phyloP scores from a whole-genome alignment of 2,113 vertebrate species.

The Mandrillus leucophaeus region DNA sequence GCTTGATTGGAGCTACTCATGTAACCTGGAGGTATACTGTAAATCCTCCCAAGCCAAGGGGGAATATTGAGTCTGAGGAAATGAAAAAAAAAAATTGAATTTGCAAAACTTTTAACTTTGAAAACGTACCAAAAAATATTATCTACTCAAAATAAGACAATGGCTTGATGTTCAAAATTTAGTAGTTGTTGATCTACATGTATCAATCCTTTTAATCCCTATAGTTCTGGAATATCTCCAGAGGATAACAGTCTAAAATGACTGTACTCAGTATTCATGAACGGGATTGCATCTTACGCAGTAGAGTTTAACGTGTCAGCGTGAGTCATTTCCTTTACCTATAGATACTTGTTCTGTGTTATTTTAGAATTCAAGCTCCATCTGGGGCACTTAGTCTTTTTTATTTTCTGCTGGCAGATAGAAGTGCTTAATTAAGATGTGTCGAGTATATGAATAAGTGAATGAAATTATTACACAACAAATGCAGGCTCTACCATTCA shows the following conservation, averaged over 20 bases:
- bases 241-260: neutral
- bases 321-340: slow-evolving; percentile 46
- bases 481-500: neutral
- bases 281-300: neutral
- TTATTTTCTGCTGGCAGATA: neutral
- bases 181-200: neutral
- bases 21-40: neutral
- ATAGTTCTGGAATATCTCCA: neutral
- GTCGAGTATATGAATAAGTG: neutral
- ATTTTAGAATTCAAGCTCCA: neutral
- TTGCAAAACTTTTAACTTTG: neutral
- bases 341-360: neutral
- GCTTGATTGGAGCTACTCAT: neutral
- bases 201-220: neutral
- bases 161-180: neutral
- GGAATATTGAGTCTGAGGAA: neutral
- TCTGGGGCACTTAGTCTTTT: neutral
- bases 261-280: neutral
- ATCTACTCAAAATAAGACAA: slow-evolving; percentile 29
- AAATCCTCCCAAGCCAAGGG: neutral
- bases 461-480: slow-evolving; percentile 14
- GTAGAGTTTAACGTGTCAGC: neutral
- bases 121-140: slow-evolving; percentile 7
- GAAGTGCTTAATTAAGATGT: neutral
- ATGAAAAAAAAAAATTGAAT: neutral